Evolutionary conservation across 2,797 vertebrate species (phyloP).

Genomic region (Streptopelia turtur): DNA sequence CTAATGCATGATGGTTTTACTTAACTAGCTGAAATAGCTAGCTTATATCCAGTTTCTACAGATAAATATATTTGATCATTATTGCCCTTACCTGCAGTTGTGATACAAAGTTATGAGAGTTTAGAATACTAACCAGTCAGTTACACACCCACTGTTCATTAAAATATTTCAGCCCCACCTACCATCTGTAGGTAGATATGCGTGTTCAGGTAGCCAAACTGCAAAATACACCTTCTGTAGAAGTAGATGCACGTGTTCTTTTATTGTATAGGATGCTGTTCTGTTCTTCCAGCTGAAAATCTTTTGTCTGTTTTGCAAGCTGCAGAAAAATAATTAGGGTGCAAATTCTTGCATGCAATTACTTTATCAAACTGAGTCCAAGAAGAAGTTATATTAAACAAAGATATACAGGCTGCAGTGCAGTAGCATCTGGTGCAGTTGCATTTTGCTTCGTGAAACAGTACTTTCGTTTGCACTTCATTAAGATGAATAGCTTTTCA

Average conservation of each 20-base stretch:
- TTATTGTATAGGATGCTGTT: background rate
- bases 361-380: background rate
- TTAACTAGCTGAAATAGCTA: background rate
- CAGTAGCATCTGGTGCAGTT: background rate
- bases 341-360: background rate
- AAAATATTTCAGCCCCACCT: background rate
- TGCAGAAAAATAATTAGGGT: background rate
- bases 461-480: background rate
- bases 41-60: background rate
- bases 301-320: background rate
- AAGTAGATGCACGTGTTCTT: background rate
- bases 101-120: accelerated
- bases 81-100: background rate
- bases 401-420: background rate
- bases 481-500: background rate
- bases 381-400: background rate
- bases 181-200: background rate
- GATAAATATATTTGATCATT: background rate
- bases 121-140: background rate
- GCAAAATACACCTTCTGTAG: background rate
- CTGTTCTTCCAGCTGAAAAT: background rate
- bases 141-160: background rate
- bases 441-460: background rate
- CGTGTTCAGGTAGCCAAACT: background rate
- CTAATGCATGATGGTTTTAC: background rate